A percentile compares a stretch with the other conserved stretches of the same genome.
Conservation (phyloP, 2,113 vertebrate species). For the Ptychochromis oligacanthus region DNA sequence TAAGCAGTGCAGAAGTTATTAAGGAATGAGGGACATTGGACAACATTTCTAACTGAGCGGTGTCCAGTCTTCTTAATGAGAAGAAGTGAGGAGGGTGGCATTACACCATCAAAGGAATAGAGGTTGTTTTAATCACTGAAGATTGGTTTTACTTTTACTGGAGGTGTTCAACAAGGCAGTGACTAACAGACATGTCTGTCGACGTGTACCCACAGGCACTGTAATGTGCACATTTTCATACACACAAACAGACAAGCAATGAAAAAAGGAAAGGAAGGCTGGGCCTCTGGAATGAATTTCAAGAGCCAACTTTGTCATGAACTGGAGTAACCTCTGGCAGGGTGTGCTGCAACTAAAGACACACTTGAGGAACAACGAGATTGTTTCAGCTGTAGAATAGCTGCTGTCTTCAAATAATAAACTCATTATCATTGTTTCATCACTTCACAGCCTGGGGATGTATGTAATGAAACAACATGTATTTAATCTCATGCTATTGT, state of each 20-base stretch:
- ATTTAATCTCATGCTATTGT: not conserved
- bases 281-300: slow-evolving; percentile 16
- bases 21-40: not conserved
- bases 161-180: not conserved
- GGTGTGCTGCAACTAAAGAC: not conserved
- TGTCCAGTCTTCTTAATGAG: not conserved
- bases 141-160: not conserved
- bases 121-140: not conserved
- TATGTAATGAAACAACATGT: not conserved
- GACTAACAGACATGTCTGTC: not conserved
- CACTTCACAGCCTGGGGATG: not conserved
- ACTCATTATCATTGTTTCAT: no score
- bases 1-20: not conserved
- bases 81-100: not conserved
- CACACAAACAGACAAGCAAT: not conserved
- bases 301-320: slow-evolving; percentile 11
- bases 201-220: not conserved
- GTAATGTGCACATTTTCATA: not conserved
- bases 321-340: slow-evolving; percentile 40
- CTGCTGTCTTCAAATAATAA: not conserved
- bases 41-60: not conserved
- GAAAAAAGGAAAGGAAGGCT: not conserved
- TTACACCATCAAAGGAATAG: not conserved
- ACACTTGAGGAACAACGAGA: not conserved
- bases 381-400: not conserved